Evolutionary conservation across 1,140 invertebrate genomes (phyloP).

Genomic region (Drosophila oshimai): DNA sequence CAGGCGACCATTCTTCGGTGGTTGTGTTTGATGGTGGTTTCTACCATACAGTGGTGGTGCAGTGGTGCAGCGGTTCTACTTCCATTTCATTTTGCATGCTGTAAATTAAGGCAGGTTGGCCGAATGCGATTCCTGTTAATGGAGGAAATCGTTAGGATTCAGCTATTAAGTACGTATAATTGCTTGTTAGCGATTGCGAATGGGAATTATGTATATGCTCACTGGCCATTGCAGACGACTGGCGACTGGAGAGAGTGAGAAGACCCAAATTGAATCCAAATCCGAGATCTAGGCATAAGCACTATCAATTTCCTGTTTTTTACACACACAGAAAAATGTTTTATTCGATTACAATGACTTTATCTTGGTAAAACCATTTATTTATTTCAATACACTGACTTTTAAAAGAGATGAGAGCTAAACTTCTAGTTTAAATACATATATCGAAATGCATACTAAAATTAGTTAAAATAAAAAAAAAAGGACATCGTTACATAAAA

Average conservation of each 20-base stretch:
- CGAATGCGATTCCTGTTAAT: constrained; percentile 52
- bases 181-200: constrained; percentile 52
- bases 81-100: constrained; percentile 77
- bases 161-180: constrained; percentile 66
- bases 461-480: too few relatives aligned
- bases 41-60: too few relatives aligned
- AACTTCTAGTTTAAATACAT: too few relatives aligned
- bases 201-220: constrained; percentile 36
- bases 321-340: background rate
- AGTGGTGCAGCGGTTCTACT: constrained; percentile 34
- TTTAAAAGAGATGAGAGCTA: too few relatives aligned
- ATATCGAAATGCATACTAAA: too few relatives aligned
- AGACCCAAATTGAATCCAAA: constrained; percentile 26
- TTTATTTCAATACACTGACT: too few relatives aligned
- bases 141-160: constrained; percentile 66
- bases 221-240: background rate
- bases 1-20: constrained; percentile 45
- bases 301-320: background rate
- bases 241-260: constrained; percentile 5
- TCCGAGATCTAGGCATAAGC: background rate
- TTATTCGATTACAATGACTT: background rate
- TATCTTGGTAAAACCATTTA: background rate
- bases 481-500: too few relatives aligned
- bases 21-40: constrained; percentile 19
- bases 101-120: constrained; percentile 71